Evolutionary conservation across 2,888 invertebrate genomes (phyloP), one percentile per base, ranked within the genome.

Genomic region (Epirrita christyi): DNA sequence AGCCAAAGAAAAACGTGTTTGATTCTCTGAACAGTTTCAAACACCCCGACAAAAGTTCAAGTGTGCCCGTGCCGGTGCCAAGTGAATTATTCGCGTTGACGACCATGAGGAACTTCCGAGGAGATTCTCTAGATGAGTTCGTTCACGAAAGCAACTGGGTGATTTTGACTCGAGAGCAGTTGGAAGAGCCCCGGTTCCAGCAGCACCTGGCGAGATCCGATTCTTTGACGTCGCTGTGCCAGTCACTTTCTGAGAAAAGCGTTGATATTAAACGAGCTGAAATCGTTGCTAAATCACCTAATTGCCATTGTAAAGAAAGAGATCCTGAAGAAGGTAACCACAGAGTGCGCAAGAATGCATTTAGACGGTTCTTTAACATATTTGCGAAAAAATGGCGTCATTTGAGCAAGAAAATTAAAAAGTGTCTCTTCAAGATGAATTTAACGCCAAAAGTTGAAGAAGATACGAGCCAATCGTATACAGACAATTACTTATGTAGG

Each of bases 131-230:
- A 10, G 74, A 80, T n/a, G 83, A 85, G 34, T 86, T 81, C 43
- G 84, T 82, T 10, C 72, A 75, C 13, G 85, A 91, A 67, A 91
- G 91, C 59, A 86, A 88, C 41, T 92, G 92, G 92, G 78, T 92
- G 37, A 68, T 92, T 27, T 67, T 90, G 2, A 80, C 81, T 1
- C 73, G 75, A 37, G 78, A 87, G 43, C 77, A 86, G 48, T 57
- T 92, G 1, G 63, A 78, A 37, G 83, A 85, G 37, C 88, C 92
- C 0, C 85, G 67, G 55, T 87, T 89, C 49, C 89, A 87, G 59
- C 72, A 78, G 34, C 75, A 72, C 21, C 68, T 92, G 11, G 66
- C 78, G 9, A 83, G 71, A 42, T 69, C 78, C 4, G 79, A 85
- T 34, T 70, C 76, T 2, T 51, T 92, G 15, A 82, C 82, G 0